Evolutionary conservation across 2,888 invertebrate genomes (phyloP).

Genomic region (Calameuta pallipes): DNA sequence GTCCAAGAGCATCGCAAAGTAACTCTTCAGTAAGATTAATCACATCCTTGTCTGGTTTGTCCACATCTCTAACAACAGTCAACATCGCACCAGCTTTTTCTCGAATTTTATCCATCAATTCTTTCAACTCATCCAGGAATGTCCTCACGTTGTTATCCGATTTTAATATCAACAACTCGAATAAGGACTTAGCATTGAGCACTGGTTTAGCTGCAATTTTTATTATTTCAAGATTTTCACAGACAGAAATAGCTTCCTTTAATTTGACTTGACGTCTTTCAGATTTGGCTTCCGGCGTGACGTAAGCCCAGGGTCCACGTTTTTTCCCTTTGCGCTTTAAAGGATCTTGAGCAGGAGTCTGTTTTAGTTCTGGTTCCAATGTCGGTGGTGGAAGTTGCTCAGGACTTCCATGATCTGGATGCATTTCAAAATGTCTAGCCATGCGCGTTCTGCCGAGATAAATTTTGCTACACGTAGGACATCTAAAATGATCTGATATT

Average conservation of each 20-base stretch:
- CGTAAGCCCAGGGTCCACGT: conserved; percentile 61
- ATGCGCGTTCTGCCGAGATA: conserved; percentile 73
- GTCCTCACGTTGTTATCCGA: conserved; percentile 55
- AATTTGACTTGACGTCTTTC: conserved; percentile 57
- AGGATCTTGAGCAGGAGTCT: conserved; percentile 38
- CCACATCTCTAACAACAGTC: conserved; percentile 33
- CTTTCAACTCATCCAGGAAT: conserved; percentile 55
- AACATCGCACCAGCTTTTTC: conserved; percentile 50
- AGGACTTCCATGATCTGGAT: conserved; percentile 71
- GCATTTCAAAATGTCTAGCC: conserved; percentile 72
- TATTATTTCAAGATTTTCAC: conserved; percentile 54
- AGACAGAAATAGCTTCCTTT: conserved; percentile 59
- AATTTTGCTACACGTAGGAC: conserved; percentile 74
- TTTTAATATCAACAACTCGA: conserved; percentile 55
- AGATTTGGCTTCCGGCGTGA: conserved; percentile 59
- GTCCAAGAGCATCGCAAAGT: conserved; percentile 52
- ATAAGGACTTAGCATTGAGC: conserved; percentile 54
- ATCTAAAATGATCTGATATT: conserved; percentile 69
- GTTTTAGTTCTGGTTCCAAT: conserved; percentile 54
- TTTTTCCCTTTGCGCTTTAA: conserved; percentile 61
- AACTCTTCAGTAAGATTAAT: conserved; percentile 50
- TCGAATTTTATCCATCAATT: conserved; percentile 51
- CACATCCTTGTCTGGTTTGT: conserved; percentile 38
- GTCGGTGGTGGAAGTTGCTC: conserved; percentile 60
- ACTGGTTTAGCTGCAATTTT: conserved; percentile 62